phyloP scores from a whole-genome alignment of 2,797 vertebrate species.

The Acropternis orthonyx region DNA sequence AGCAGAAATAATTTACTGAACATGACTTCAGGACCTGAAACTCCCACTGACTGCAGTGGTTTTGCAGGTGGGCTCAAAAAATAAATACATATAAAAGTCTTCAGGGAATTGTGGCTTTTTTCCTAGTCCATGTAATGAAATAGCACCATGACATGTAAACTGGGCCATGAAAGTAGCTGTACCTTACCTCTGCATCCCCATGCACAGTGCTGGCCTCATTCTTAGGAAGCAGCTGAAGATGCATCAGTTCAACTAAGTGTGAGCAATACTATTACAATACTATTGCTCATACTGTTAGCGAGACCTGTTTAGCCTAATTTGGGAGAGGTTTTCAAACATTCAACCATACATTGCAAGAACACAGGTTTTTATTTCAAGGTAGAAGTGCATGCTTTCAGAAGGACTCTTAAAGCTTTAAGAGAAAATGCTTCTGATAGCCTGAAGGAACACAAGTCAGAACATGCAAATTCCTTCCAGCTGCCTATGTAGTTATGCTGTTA shows the following conservation, averaged over 20 bases:
- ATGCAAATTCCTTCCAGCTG: background rate
- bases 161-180: background rate
- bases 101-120: background rate
- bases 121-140: background rate
- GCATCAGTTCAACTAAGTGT: background rate
- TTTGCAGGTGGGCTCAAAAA: background rate
- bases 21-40: background rate
- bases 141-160: background rate
- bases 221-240: background rate
- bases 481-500: background rate
- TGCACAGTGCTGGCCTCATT: background rate
- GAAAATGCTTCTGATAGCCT: background rate
- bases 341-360: background rate
- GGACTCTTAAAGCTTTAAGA: background rate
- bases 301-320: background rate
- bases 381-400: background rate
- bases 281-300: background rate
- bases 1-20: background rate
- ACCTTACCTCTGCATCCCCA: background rate
- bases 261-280: background rate
- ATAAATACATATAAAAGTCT: background rate
- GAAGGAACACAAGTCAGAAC: background rate
- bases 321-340: background rate
- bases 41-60: background rate
- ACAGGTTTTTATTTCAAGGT: background rate